Conservation (phyloP, 2,113 vertebrate species). For the Aphelocoma coerulescens region DNA sequence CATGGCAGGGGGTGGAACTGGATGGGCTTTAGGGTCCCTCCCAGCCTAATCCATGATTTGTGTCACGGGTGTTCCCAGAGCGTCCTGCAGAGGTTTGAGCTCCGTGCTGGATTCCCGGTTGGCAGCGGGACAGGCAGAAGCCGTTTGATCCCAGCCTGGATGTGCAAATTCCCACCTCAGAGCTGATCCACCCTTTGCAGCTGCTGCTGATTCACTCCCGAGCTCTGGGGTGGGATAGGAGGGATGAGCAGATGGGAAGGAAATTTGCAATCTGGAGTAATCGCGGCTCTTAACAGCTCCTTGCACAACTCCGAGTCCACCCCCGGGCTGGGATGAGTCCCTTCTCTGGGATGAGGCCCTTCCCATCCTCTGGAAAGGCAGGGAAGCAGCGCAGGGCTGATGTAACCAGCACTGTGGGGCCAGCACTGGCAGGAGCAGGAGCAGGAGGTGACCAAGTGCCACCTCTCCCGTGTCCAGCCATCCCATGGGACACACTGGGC, state of each 20-base stretch:
- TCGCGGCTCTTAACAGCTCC: not conserved
- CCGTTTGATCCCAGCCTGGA: not conserved
- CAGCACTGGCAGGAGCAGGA: not conserved
- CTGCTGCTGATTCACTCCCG: not conserved
- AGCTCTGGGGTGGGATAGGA: not conserved
- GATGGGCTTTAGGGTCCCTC: not conserved
- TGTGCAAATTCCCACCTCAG: not conserved
- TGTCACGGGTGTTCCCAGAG: not conserved
- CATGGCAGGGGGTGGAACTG: accelerated
- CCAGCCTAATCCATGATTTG: accelerated
- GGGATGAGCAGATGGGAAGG: not conserved
- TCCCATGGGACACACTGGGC: accelerated
- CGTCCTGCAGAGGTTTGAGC: not conserved
- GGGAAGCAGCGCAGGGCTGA: not conserved
- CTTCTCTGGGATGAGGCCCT: not conserved
- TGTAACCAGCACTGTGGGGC: not conserved
- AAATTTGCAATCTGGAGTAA: not conserved
- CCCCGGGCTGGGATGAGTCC: not conserved
- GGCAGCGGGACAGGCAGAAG: not conserved
- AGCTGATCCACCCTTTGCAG: not conserved
- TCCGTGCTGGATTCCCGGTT: not conserved
- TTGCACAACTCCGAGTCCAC: not conserved
- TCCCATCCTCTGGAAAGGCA: not conserved
- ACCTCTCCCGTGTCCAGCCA: not conserved
- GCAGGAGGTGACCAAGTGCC: not conserved